A percentile compares a stretch with the other conserved stretches of the same genome.
Evolutionary conservation across 2,888 invertebrate genomes (phyloP).

Genomic region (Agrochola lota): DNA sequence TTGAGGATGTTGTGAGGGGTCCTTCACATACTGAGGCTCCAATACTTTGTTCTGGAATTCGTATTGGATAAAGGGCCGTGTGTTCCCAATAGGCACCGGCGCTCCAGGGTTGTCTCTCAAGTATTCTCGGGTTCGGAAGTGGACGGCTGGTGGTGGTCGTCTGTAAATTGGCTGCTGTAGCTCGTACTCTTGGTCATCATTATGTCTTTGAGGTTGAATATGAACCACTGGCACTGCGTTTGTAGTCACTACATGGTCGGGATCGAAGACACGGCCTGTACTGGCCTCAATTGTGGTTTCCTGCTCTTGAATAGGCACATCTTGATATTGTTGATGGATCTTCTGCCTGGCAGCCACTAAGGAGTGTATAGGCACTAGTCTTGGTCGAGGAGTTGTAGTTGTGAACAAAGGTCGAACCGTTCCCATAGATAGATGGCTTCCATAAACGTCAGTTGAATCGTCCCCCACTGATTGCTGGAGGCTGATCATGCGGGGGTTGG

Average conservation of each 20-base stretch:
- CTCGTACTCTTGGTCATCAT: conserved; percentile 83
- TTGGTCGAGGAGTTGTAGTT: conserved; percentile 90
- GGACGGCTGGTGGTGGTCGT: conserved; percentile 79
- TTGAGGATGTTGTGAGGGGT: conserved; percentile 74
- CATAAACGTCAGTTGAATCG: conserved; percentile 93
- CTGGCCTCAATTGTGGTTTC: conserved; percentile 89
- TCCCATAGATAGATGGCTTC: conserved; percentile 91
- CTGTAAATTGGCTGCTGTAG: conserved; percentile 85
- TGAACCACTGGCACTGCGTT: conserved; percentile 90
- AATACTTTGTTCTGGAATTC: conserved; percentile 87
- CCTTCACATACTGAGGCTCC: conserved; percentile 86
- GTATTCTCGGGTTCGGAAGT: conserved; percentile 87
- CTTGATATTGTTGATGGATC: conserved; percentile 86
- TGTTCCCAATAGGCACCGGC: conserved; percentile 88
- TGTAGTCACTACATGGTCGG: conserved; percentile 87
- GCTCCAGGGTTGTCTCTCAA: conserved; percentile 88
- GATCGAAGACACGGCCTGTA: conserved; percentile 88
- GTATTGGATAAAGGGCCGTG: conserved; percentile 88
- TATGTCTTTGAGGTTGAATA: conserved; percentile 85
- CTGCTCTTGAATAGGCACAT: conserved; percentile 80
- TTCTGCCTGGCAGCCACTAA: conserved; percentile 87
- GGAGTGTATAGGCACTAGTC: conserved; percentile 89
- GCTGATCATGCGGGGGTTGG: conserved; percentile 90
- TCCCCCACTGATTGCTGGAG: conserved; percentile 91
- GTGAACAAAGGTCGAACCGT: conserved; percentile 93